phyloP scores from a whole-genome alignment of 2,113 vertebrate genomes.

The Dicaeum eximium region DNA sequence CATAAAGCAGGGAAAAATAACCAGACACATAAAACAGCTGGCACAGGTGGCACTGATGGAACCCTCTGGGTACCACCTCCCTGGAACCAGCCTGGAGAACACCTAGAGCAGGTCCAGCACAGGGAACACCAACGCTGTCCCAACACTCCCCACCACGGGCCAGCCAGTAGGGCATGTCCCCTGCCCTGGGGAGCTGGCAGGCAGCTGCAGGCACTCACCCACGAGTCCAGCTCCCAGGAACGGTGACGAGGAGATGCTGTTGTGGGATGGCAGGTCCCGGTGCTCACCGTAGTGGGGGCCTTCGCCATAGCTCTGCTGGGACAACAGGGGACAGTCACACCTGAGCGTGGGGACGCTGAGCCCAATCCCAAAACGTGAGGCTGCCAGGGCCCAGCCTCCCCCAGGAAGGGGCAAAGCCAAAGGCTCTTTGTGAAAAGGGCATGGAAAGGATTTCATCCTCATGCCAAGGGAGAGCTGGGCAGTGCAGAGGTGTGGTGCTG shows the following conservation, averaged over 20 bases:
- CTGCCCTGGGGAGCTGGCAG: neutral
- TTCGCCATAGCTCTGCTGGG: slow-evolving; percentile 83
- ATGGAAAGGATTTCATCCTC: neutral
- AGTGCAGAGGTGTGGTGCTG: rapidly evolving
- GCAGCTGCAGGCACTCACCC: slow-evolving; percentile 72
- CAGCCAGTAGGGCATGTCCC: rapidly evolving
- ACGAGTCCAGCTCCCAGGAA: slow-evolving; percentile 90
- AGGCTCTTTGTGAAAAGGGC: neutral
- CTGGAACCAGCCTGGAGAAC: neutral
- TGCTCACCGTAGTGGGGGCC: slow-evolving; percentile 87
- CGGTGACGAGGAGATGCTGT: slow-evolving; percentile 77
- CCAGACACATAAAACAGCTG: neutral
- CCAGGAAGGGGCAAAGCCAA: neutral
- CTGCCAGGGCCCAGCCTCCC: neutral
- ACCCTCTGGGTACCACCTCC: neutral
- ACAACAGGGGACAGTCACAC: neutral
- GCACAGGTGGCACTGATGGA: neutral
- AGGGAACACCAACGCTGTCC: rapidly evolving
- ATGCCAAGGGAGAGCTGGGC: neutral
- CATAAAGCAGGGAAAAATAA: neutral
- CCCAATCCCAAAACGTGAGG: rapidly evolving
- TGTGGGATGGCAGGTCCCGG: slow-evolving; percentile 78
- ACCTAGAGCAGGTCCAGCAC: neutral
- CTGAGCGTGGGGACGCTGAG: rapidly evolving
- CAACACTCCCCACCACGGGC: rapidly evolving